Percentiles rank a stretch among this genome's conserved stretches.
phyloP scores from a whole-genome alignment of 2,888 invertebrate genomes.

The Gymnocheta viridis region DNA sequence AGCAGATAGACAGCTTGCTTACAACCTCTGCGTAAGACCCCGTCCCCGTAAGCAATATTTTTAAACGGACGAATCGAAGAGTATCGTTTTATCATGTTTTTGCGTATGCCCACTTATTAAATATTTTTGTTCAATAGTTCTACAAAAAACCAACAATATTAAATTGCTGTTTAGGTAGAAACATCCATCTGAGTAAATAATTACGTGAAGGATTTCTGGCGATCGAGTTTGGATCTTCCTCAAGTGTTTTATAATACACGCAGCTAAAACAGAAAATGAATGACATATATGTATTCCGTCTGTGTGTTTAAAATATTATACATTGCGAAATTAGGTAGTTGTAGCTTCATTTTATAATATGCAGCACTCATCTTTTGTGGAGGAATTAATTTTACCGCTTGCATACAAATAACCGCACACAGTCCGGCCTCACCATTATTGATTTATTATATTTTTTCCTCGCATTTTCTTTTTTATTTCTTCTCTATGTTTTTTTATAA shows the following conservation, averaged over 20 bases:
- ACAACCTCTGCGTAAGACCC: too few relatives aligned
- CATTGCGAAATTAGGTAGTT: background rate
- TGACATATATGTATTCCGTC: background rate
- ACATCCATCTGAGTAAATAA: conserved; percentile 23
- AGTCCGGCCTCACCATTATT: background rate
- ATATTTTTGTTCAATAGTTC: conserved; percentile 16
- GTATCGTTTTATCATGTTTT: too few relatives aligned
- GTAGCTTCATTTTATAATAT: conserved; percentile 1
- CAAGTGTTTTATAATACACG: conserved; percentile 32
- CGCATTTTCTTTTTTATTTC: background rate
- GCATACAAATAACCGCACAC: background rate
- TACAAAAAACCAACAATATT: background rate
- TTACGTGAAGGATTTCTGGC: conserved; percentile 19
- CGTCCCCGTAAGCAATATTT: too few relatives aligned
- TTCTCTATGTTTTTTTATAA: conserved; percentile 1
- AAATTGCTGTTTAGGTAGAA: background rate
- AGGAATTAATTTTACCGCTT: background rate
- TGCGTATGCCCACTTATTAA: background rate
- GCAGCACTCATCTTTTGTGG: background rate
- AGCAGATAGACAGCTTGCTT: too few relatives aligned
- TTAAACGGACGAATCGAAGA: too few relatives aligned
- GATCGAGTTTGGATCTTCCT: conserved; percentile 1
- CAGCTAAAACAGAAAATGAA: conserved; percentile 1
- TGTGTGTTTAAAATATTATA: background rate
- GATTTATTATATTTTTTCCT: background rate